Base-by-base conservation (phyloP, 1,140 invertebrate genomes). In the Drosophila repletoides region DNA sequence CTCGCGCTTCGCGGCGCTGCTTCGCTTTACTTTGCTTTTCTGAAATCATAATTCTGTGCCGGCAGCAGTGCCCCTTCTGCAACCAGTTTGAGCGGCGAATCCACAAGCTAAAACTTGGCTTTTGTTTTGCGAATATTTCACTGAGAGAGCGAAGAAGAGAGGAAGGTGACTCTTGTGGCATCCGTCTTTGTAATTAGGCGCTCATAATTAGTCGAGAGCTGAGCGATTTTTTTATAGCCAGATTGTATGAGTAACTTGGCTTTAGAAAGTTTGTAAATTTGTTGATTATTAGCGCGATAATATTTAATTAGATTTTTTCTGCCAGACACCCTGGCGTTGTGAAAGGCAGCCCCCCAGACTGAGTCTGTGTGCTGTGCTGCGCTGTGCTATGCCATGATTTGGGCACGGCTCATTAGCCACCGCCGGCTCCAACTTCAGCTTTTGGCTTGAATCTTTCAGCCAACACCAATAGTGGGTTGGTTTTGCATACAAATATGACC, bases 251-350 rank as follows among this genome's bases (percentile, higher is more conserved):
- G 17, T 68, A 17, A 29, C 56, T 17, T 55, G 61, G 46, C 40
- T 61, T 76, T 81, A 81, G 76, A 81, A 81, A 81, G 76, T 81
- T 81, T 61, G 52, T 49, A 66, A 61, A 33, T 55, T 63, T 46
- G 59, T 41, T 76, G 76, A 81, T 81, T 81, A 81, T 81, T 76
- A 61, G 76, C 67, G 73, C 76, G 76, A 81, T 81, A 76, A 79
- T 38, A 81, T 81, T 81, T 81, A 81, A 81, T 81, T 81, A 76
- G 76, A 81, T 81, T 76, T 81, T n/a, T n/a, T n/a, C n/a, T 53
- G 43, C 38, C 58, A 61, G 34, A 53, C 63, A 53, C 22, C 22
- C 31, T 58, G 72, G 49, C 48, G 58, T 58, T 72, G 76, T 81
- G 76, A 81, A 81, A 81, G 76, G 67, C 51, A 58, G 49, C 17